Conservation (phyloP, 2,797 vertebrate genomes). For the Petrocephalus sullivani region DNA sequence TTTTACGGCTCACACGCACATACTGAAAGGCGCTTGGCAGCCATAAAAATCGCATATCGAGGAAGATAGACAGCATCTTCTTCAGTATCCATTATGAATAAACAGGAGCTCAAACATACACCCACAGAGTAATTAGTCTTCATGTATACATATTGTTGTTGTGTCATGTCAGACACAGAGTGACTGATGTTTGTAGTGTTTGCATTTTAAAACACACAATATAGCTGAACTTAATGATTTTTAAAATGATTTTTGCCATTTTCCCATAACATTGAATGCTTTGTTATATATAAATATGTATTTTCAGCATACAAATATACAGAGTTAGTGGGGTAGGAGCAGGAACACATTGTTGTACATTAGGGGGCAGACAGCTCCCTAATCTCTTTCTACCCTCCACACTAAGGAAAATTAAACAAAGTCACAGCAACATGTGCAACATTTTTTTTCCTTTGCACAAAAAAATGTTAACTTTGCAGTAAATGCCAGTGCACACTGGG, state of each 20-base stretch:
- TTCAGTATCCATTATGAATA: neutral
- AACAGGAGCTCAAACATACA: neutral
- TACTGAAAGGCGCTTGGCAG: neutral
- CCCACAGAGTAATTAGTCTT: neutral
- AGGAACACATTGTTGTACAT: constrained; percentile 6
- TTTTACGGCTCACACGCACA: constrained; percentile 10
- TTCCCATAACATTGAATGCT: neutral
- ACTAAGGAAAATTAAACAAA: constrained; percentile 5
- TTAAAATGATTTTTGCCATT: neutral
- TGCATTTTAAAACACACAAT: neutral
- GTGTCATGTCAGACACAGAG: neutral
- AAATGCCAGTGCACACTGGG: neutral
- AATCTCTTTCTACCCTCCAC: neutral
- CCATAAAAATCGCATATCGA: neutral
- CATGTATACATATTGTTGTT: constrained; percentile 15
- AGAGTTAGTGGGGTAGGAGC: neutral
- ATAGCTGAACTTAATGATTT: neutral
- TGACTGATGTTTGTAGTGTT: neutral
- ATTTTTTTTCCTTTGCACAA: neutral
- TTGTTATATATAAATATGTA: constrained; percentile 5
- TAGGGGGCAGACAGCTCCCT: neutral
- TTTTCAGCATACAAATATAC: neutral
- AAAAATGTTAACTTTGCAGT: constrained; percentile 13
- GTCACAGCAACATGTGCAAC: neutral
- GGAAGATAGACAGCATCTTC: neutral